A percentile compares a stretch with the other conserved stretches of the same genome.
Conservation (phyloP, 2,113 vertebrate genomes). For the Diadophis punctatus region DNA sequence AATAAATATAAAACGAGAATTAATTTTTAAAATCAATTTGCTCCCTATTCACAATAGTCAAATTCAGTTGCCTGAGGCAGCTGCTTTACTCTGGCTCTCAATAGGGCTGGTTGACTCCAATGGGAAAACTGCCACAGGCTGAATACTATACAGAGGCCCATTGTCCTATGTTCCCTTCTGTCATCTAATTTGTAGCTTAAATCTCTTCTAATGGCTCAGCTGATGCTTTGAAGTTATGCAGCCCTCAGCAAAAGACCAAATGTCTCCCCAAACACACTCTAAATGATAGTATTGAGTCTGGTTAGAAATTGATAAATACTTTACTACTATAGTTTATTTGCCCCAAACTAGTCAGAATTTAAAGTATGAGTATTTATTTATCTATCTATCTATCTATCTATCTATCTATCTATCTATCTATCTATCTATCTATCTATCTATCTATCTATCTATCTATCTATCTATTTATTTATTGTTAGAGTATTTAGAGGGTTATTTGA, state of each 20-base stretch:
- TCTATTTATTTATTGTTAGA: conserved; percentile 6
- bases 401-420: background rate
- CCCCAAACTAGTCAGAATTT: conserved; percentile 1
- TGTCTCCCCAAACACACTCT: background rate
- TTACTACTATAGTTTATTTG: background rate
- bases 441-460: too few relatives aligned
- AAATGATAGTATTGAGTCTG: background rate
- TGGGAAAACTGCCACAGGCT: background rate
- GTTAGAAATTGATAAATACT: background rate
- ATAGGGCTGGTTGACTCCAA: background rate
- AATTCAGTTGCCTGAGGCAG: background rate
- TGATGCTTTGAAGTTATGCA: background rate
- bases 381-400: too few relatives aligned
- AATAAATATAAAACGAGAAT: background rate
- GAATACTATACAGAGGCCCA: background rate
- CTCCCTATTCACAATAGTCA: background rate
- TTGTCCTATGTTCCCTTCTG: background rate
- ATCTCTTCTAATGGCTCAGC: background rate
- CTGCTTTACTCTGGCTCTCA: background rate
- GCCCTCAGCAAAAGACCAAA: background rate
- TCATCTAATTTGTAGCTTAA: background rate
- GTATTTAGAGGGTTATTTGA: conserved; percentile 5
- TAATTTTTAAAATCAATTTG: background rate
- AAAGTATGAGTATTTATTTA: background rate
- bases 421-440: conserved; percentile 20